Conservation (phyloP, 92 coral and sea anemone species). For the Zoanthus solanderi region DNA sequence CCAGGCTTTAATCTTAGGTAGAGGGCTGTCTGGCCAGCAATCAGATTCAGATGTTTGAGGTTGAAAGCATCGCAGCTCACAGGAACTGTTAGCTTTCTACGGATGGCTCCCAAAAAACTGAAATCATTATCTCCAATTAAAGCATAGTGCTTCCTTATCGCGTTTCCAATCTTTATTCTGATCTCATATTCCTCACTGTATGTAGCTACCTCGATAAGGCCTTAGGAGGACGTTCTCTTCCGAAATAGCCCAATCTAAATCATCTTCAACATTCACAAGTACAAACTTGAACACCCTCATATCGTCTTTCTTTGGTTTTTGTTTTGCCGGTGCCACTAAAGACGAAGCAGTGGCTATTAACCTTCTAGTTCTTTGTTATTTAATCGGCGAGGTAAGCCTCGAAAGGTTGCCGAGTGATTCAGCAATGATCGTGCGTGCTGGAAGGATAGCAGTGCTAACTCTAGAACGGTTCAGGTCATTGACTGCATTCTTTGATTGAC, state of each 20-base stretch:
- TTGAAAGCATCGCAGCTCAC: too few species aligned
- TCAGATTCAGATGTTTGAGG: too few species aligned
- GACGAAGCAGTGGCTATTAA: conserved; percentile 1
- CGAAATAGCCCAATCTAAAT: conserved; percentile 17
- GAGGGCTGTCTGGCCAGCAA: too few species aligned
- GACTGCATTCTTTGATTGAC: conserved; percentile 2
- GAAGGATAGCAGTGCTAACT: too few species aligned
- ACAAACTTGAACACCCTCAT: conserved; percentile 17
- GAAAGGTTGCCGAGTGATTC: too few species aligned
- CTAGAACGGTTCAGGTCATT: too few species aligned
- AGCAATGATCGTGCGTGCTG: too few species aligned
- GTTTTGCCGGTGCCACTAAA: not conserved
- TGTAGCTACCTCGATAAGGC: too few species aligned
- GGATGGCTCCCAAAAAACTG: too few species aligned
- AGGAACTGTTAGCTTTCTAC: too few species aligned
- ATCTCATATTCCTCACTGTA: conserved; percentile 9
- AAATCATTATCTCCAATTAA: conserved; percentile 1
- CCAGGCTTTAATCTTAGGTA: too few species aligned
- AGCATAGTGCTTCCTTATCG: not conserved
- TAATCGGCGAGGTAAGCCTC: not conserved
- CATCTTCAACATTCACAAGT: conserved; percentile 24
- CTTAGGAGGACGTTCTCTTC: not conserved
- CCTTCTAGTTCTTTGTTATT: conserved; percentile 18
- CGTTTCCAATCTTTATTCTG: not conserved
- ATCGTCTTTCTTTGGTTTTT: conserved; percentile 1